phyloP scores from a whole-genome alignment of 2,113 vertebrate species.

The Nerophis ophidion region DNA sequence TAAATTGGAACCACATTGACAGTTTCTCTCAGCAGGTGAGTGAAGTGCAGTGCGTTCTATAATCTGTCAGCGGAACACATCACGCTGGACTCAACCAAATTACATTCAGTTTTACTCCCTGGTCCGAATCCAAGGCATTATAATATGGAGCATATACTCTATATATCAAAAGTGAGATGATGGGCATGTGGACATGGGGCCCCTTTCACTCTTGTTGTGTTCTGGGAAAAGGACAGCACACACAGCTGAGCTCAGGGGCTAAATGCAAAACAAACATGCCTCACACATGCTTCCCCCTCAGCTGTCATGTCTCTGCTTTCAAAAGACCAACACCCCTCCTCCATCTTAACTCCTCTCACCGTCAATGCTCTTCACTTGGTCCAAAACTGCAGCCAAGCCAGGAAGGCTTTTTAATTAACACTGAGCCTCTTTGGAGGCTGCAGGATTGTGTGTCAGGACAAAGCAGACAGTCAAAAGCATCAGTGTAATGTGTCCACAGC shows the following conservation, averaged over 20 bases:
- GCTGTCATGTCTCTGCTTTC: constrained; percentile 77
- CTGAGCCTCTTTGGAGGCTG: constrained; percentile 57
- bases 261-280: constrained; percentile 80
- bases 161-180: constrained; percentile 20
- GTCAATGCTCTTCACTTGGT: constrained; percentile 40
- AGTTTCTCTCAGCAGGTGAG: constrained; percentile 39
- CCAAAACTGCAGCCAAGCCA: constrained; percentile 39
- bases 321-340: constrained; percentile 42
- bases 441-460: constrained; percentile 66
- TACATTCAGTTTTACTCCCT: constrained; percentile 33
- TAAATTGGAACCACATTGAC: constrained; percentile 61
- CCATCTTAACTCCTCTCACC: constrained; percentile 3
- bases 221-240: constrained; percentile 75
- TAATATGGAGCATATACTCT: constrained; percentile 18
- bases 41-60: constrained; percentile 19
- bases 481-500: constrained; percentile 24
- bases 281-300: constrained; percentile 73
- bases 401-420: constrained; percentile 70
- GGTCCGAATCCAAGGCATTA: constrained; percentile 31
- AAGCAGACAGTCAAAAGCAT: constrained; percentile 16
- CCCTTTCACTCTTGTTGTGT: constrained; percentile 52
- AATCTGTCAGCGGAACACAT: constrained; percentile 44
- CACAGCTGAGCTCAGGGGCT: constrained; percentile 70
- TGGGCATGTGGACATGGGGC: constrained; percentile 37
- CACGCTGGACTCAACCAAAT: constrained; percentile 30